Evolutionary conservation across 2,888 invertebrate species (phyloP).

Genomic region (Drosophila atroscutellata): DNA sequence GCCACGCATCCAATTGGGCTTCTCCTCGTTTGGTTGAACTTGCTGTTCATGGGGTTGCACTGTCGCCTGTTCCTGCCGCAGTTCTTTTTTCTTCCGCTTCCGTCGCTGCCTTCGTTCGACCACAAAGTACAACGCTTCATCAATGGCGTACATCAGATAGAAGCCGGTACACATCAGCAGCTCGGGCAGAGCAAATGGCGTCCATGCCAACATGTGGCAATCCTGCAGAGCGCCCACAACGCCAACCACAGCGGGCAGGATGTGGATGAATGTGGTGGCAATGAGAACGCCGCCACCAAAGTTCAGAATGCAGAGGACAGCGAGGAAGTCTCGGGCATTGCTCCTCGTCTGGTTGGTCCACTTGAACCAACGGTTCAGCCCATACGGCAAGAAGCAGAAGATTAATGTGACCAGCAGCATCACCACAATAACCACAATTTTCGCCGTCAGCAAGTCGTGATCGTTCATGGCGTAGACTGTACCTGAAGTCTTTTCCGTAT

Average conservation of each 20-base stretch:
- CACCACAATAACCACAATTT: slow-evolving; percentile 91
- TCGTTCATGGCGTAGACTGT: slow-evolving; percentile 28
- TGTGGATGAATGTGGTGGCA: slow-evolving; percentile 92
- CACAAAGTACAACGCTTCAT: slow-evolving; percentile 91
- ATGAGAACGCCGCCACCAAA: slow-evolving; percentile 94
- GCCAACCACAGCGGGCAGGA: slow-evolving; percentile 91
- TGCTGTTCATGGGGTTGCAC: background rate
- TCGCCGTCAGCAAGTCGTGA: slow-evolving; percentile 86
- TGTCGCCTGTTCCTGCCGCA: background rate
- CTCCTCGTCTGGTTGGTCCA: slow-evolving; percentile 85
- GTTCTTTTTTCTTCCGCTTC: slow-evolving; percentile 9
- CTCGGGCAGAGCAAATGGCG: slow-evolving; percentile 89
- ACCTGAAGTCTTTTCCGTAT: slow-evolving; percentile 5
- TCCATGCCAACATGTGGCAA: slow-evolving; percentile 84
- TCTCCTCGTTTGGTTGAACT: slow-evolving; percentile 28
- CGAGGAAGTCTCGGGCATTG: slow-evolving; percentile 79
- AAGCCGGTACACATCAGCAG: slow-evolving; percentile 91
- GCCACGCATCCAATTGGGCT: slow-evolving; percentile 87
- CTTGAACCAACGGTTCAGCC: slow-evolving; percentile 88
- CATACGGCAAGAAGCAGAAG: slow-evolving; percentile 91
- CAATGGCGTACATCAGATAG: slow-evolving; percentile 91
- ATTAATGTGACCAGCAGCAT: slow-evolving; percentile 91
- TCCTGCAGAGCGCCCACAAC: slow-evolving; percentile 87
- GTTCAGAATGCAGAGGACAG: slow-evolving; percentile 89
- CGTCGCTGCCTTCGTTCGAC: slow-evolving; percentile 86